Conservation (phyloP, 2,888 invertebrate genomes). For the Eurytoma californica region DNA sequence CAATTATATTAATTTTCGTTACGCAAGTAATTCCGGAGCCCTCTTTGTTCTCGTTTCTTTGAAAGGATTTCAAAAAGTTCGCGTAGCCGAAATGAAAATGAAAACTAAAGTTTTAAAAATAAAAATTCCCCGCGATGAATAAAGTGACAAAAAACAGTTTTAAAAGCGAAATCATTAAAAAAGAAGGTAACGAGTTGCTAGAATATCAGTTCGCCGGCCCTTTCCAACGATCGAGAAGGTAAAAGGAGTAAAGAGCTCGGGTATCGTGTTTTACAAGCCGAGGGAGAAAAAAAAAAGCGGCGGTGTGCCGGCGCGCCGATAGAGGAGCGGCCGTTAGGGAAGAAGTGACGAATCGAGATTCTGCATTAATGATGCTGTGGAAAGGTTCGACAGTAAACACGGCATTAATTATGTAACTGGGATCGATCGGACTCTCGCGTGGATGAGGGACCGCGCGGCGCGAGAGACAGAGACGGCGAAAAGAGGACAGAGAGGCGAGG, state of each 20-base stretch:
- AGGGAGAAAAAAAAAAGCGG: background rate
- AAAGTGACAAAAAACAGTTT: no score
- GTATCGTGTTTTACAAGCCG: background rate
- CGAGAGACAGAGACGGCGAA: conserved; percentile 3
- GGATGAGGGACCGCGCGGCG: background rate
- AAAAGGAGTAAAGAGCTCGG: background rate
- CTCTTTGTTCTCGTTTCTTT: no score
- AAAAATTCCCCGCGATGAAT: no score
- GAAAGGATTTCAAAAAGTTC: no score
- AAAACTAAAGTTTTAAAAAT: no score
- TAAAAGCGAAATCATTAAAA: no score
- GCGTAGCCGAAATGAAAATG: no score
- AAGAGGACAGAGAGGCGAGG: background rate
- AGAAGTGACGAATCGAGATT: conserved; percentile 42
- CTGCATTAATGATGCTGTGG: conserved; percentile 47
- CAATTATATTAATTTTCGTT: no score
- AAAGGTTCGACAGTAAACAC: conserved; percentile 46
- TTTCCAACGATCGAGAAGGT: background rate
- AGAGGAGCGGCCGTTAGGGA: background rate
- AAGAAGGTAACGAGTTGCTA: no score
- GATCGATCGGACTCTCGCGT: conserved; percentile 30
- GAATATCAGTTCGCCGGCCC: background rate
- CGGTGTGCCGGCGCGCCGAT: background rate
- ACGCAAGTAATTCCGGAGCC: no score
- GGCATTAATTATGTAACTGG: conserved; percentile 42